Percentiles rank a stretch among this genome's conserved stretches.
phyloP scores from a whole-genome alignment of 2,797 vertebrate genomes.

The Aulostomus chinensis region DNA sequence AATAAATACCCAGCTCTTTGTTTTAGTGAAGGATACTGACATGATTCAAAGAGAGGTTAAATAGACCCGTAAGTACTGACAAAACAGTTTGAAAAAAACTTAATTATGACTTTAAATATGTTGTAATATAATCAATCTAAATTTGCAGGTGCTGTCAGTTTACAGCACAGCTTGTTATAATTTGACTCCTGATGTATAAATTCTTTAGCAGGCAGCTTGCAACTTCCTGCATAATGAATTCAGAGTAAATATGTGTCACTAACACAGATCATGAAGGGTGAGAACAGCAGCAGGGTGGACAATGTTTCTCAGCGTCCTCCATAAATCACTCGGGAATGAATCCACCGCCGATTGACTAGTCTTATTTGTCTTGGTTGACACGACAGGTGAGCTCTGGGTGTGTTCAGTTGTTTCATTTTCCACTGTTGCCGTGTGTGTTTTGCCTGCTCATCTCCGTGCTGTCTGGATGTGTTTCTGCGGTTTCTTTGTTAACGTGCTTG shows the following conservation, averaged over 20 bases:
- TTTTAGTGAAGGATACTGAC: constrained; percentile 65
- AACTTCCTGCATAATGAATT: too few relatives aligned
- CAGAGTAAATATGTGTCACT: too few relatives aligned
- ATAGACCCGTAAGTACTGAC: constrained; percentile 62
- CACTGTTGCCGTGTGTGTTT: constrained; percentile 29
- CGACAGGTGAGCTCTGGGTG: constrained; percentile 12
- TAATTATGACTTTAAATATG: constrained; percentile 21
- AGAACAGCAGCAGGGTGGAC: too few relatives aligned
- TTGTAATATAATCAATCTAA: constrained; percentile 45
- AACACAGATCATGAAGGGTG: too few relatives aligned
- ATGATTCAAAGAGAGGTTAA: constrained; percentile 74
- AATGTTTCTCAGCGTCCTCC: background rate
- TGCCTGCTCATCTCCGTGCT: constrained; percentile 39
- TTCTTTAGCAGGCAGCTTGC: too few relatives aligned
- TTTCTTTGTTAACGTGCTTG: constrained; percentile 1
- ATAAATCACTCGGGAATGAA: background rate
- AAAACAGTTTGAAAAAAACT: constrained; percentile 31
- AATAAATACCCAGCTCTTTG: constrained; percentile 72
- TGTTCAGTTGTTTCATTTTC: constrained; percentile 24
- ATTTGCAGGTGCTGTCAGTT: constrained; percentile 33
- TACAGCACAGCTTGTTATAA: constrained; percentile 19
- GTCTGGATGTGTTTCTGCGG: constrained; percentile 23
- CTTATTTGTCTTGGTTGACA: too few relatives aligned
- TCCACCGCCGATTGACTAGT: too few relatives aligned
- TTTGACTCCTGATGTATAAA: too few relatives aligned